Evolutionary conservation across 2,888 invertebrate species (phyloP), one percentile per base, ranked within the genome.

Genomic region (Spisula solida): DNA sequence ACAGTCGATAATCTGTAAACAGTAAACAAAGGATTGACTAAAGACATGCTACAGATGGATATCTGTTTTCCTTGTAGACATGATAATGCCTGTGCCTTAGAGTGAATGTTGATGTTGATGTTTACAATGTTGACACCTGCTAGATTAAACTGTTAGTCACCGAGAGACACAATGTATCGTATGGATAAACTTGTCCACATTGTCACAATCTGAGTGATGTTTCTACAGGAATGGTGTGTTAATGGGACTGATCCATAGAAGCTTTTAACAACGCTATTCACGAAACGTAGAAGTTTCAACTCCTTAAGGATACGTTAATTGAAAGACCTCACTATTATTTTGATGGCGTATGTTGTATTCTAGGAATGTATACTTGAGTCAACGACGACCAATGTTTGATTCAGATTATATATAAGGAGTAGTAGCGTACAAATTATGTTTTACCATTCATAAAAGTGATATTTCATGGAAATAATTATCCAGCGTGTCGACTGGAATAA

Each of bases 211-310:
- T n/a, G 5, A 12, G 25, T 66, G 25, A 5, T n/a, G 25, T 66
- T 66, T 66, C 60, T 66, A 66, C n/a, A n/a, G 60, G 56, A 56
- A 56, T 56, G n/a, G 20, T 20, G 56, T 56, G 18, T 55, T 56
- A 20, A 56, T 56, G 18, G n/a, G 14, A 16, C 56, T n/a, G 56
- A 56, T 56, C 18, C n/a, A 5, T 56, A 56, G n/a, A 56, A 56
- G 56, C 56, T 56, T 20, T 56, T 56, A 56, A 56, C 56, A 56
- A n/a, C 56, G 56, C n/a, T 56, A n/a, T 56, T 56, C n/a, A 56
- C 6, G n/a, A n/a, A 56, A 56, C 56, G 5, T 56, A 56, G 18
- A 56, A 20, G 18, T 56, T 18, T 56, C 56, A n/a, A 56, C n/a
- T 56, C 56, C 56, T 56, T 56, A 56, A 18, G 56, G 56, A 56